Evolutionary conservation across 2,797 vertebrate genomes (phyloP).

Genomic region (Poeciliopsis presidionis): DNA sequence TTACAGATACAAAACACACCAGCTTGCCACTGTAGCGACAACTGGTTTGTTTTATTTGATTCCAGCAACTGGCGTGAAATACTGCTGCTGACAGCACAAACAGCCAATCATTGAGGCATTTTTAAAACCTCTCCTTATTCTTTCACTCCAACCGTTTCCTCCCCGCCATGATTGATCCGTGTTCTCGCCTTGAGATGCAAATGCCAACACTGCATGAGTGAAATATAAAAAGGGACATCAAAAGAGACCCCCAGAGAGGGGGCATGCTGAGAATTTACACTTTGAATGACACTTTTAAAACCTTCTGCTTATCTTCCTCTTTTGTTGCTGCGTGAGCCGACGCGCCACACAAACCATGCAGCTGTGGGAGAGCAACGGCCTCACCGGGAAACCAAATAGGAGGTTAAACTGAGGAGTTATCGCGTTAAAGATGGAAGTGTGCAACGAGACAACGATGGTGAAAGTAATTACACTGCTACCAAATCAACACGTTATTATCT

Average conservation of each 20-base stretch:
- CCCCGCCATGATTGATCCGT: constrained; percentile 49
- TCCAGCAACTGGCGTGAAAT: constrained; percentile 22
- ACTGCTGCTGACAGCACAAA: constrained; percentile 33
- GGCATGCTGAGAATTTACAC: constrained; percentile 2
- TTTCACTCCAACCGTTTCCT: constrained; percentile 28
- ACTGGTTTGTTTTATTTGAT: constrained; percentile 16
- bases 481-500: not conserved
- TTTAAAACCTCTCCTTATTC: constrained; percentile 58
- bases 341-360: constrained; percentile 1
- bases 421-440: constrained; percentile 18
- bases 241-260: constrained; percentile 21
- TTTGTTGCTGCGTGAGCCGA: constrained; percentile 14
- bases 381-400: constrained; percentile 20
- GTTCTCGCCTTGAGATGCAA: constrained; percentile 54
- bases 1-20: not conserved
- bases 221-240: constrained; percentile 48
- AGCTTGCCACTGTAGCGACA: not conserved
- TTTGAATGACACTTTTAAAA: constrained; percentile 29
- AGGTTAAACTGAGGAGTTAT: constrained; percentile 14
- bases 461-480: not conserved
- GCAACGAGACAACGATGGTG: not conserved
- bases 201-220: constrained; percentile 42
- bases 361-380: not conserved
- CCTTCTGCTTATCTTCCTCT: constrained; percentile 29
- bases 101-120: constrained; percentile 61